Conservation (phyloP, 2,797 vertebrate species). For the Muscicapa comitata region DNA sequence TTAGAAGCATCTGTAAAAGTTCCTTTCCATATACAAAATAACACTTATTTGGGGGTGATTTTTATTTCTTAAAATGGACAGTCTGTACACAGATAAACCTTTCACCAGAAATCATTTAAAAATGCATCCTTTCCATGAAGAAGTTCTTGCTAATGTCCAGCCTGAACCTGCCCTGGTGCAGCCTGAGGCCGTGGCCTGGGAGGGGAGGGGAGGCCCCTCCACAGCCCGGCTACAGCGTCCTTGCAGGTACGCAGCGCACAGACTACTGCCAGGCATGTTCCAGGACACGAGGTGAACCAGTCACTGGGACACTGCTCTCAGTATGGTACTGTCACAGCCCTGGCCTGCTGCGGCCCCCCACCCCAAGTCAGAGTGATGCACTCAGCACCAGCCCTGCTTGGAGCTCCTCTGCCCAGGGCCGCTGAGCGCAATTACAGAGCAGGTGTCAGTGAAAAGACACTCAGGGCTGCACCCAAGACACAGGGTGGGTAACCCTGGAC, state of each 20-base stretch:
- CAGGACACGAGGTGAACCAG: background rate
- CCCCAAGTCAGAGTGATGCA: background rate
- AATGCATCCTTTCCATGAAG: background rate
- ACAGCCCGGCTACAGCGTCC: no score
- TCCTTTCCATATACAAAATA: slow-evolving; percentile 90
- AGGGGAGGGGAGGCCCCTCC: background rate
- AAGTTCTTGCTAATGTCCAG: background rate
- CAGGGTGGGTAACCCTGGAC: background rate
- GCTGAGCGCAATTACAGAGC: background rate
- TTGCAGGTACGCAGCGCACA: background rate
- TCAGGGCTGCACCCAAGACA: background rate
- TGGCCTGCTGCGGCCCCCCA: rapidly evolving
- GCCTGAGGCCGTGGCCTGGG: no score
- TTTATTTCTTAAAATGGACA: background rate
- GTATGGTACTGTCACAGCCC: rapidly evolving
- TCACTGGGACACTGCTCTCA: rapidly evolving
- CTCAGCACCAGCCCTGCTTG: background rate
- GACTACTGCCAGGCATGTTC: background rate
- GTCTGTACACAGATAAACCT: background rate
- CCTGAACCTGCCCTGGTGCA: background rate
- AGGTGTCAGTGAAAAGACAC: background rate
- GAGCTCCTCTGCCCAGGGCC: background rate
- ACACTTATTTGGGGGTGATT: background rate
- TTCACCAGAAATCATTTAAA: background rate
- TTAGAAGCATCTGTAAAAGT: slow-evolving; percentile 84